phyloP scores from a whole-genome alignment of 2,888 invertebrate genomes.

The Ennomos quercinarius region DNA sequence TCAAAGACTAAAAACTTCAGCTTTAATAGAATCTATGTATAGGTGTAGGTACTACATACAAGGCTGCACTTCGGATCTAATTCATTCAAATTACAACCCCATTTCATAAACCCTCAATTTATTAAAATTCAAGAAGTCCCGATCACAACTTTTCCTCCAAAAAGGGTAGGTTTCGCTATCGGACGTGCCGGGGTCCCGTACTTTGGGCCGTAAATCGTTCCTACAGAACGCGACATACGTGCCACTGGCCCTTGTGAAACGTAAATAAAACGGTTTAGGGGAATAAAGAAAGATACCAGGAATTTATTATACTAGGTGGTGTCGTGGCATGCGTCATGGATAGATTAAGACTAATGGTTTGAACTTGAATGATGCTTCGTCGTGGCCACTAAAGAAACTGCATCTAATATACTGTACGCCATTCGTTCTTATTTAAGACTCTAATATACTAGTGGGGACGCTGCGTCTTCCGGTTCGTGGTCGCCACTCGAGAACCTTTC shows the following conservation, averaged over 20 bases:
- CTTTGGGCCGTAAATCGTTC: conserved; percentile 39
- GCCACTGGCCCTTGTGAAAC: conserved; percentile 21
- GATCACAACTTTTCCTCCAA: conserved; percentile 18
- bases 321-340: not conserved
- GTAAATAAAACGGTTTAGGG: conserved; percentile 32
- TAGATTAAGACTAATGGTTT: too few relatives aligned
- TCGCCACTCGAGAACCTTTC: too few relatives aligned
- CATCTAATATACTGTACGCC: too few relatives aligned
- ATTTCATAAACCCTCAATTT: conserved; percentile 2
- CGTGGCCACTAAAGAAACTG: too few relatives aligned
- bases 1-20: too few relatives aligned
- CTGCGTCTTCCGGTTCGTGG: too few relatives aligned
- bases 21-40: too few relatives aligned
- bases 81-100: not conserved
- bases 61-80: too few relatives aligned
- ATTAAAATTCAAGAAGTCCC: conserved; percentile 13
- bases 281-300: conserved; percentile 29
- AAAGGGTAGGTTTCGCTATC: conserved; percentile 31
- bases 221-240: conserved; percentile 36
- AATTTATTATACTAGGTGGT: conserved; percentile 22
- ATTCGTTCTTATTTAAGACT: too few relatives aligned
- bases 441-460: too few relatives aligned
- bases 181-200: conserved; percentile 41
- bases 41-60: too few relatives aligned
- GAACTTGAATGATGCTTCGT: too few relatives aligned